Evolutionary conservation across 2,113 vertebrate genomes (phyloP).

Genomic region (Miniopterus natalensis): DNA sequence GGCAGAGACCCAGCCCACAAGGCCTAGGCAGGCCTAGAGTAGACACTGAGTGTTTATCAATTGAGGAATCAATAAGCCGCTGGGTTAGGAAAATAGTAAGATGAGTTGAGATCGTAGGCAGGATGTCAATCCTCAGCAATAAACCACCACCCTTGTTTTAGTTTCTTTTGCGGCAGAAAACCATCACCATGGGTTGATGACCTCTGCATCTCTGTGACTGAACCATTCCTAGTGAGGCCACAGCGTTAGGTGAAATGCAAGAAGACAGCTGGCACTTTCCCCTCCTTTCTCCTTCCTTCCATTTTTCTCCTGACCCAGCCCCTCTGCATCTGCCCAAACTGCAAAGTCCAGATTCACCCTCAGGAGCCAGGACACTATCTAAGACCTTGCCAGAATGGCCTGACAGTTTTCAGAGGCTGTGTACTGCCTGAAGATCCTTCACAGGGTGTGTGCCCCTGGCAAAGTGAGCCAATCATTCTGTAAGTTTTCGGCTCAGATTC

Average conservation of each 20-base stretch:
- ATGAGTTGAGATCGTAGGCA: not conserved
- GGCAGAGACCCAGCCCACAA: not conserved
- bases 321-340: too few species aligned
- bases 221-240: accelerated
- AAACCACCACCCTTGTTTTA: not conserved
- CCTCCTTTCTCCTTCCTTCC: not conserved
- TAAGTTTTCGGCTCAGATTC: not conserved
- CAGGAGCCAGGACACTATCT: not conserved
- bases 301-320: not conserved
- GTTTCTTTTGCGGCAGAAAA: not conserved
- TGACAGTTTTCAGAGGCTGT: not conserved
- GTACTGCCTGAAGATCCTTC: not conserved
- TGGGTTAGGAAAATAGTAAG: not conserved
- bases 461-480: not conserved
- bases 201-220: not conserved
- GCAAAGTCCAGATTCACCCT: not conserved
- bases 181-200: accelerated
- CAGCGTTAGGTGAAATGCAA: accelerated
- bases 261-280: too few species aligned
- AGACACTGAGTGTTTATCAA: not conserved
- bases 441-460: accelerated
- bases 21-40: not conserved
- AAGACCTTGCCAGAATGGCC: not conserved
- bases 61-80: too few species aligned
- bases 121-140: not conserved